These are phyloP conservation scores for Hystrix brachyura DNA, from an alignment of 2,113 vertebrate genomes.

Conservation along the genomic window DNA sequence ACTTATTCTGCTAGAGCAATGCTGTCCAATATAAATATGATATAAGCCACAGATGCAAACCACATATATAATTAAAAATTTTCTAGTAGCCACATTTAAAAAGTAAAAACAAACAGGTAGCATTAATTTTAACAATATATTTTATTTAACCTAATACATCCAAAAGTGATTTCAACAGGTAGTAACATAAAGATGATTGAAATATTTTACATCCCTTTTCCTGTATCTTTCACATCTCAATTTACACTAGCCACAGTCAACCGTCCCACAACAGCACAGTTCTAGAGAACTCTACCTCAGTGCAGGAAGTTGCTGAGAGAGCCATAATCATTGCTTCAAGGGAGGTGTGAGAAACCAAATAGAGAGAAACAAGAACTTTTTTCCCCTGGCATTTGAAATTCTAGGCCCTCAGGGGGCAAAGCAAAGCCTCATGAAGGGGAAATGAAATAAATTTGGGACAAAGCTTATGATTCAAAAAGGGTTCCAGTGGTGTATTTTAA, in stretches of 20 bases:
- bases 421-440: neutral
- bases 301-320: neutral
- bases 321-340: neutral
- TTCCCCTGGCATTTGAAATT: neutral
- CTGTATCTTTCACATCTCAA: neutral
- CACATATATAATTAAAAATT: conserved; percentile 44
- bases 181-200: neutral
- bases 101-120: conserved; percentile 47
- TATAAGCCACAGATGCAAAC: conserved; percentile 43
- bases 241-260: neutral
- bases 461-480: neutral
- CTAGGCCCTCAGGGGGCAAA: neutral
- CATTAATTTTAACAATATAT: conserved; percentile 48
- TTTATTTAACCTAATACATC: conserved; percentile 12
- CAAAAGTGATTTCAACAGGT: neutral
- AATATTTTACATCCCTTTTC: neutral
- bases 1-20: conserved; percentile 22
- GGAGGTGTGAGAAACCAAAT: neutral
- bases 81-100: conserved; percentile 33
- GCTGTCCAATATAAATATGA: conserved; percentile 14
- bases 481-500: neutral
- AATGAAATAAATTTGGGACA: neutral
- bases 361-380: neutral
- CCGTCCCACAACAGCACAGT: neutral
- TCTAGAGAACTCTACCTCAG: neutral